Percentiles rank a stretch among this genome's conserved stretches.
phyloP scores from a whole-genome alignment of 1,140 invertebrate genomes.

The Diorhabda sublineata region DNA sequence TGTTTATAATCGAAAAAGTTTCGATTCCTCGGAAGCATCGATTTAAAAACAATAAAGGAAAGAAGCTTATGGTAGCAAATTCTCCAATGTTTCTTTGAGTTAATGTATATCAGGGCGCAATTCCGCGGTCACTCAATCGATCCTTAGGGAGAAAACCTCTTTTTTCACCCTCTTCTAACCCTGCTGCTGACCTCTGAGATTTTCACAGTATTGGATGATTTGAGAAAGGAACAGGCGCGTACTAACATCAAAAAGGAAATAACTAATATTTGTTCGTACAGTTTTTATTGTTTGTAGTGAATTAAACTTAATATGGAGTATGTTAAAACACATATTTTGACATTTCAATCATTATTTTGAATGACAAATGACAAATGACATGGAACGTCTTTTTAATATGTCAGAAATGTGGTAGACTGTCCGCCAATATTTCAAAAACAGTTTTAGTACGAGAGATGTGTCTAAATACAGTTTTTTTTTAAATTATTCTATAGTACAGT shows the following conservation, averaged over 20 bases:
- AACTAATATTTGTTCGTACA: too few species aligned
- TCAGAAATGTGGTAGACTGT: too few species aligned
- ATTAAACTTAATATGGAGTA: too few species aligned
- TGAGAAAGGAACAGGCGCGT: not conserved
- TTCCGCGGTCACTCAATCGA: slow-evolving; percentile 27
- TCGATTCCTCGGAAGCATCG: slow-evolving; percentile 17
- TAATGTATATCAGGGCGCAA: slow-evolving; percentile 29
- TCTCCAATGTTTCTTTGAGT: slow-evolving; percentile 29
- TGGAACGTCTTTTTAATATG: too few species aligned
- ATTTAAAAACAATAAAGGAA: slow-evolving; percentile 30
- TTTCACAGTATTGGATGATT: slow-evolving; percentile 13
- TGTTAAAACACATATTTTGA: too few species aligned
- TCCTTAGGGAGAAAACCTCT: slow-evolving; percentile 25
- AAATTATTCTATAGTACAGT: too few species aligned
- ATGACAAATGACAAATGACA: too few species aligned
- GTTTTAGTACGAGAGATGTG: too few species aligned
- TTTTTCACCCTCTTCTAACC: slow-evolving; percentile 20
- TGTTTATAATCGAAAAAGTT: not conserved
- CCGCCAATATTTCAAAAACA: too few species aligned
- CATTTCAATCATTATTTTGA: too few species aligned
- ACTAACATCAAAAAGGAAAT: not conserved
- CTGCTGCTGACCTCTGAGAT: slow-evolving; percentile 10
- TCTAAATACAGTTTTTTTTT: too few species aligned
- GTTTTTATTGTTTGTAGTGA: too few species aligned
- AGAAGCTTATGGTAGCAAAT: not conserved